Conservation (phyloP, 2,888 invertebrate genomes). For the Muscina levida region DNA sequence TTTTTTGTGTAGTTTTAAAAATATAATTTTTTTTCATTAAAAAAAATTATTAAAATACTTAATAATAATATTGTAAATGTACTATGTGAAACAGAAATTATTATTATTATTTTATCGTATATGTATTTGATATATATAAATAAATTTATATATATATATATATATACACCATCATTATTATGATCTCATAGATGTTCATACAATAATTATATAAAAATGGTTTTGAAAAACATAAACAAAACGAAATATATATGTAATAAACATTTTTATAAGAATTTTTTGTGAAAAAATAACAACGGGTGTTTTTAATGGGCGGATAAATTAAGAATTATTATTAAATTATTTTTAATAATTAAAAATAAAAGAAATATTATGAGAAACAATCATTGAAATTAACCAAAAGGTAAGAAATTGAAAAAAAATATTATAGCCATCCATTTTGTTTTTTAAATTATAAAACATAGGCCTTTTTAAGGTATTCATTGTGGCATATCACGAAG, state of each 20-base stretch:
- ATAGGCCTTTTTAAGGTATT: too few species aligned
- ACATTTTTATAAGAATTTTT: slow-evolving; percentile 26
- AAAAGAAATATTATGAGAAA: too few species aligned
- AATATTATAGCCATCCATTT: too few species aligned
- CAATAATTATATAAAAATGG: slow-evolving; percentile 69
- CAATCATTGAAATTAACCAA: too few species aligned
- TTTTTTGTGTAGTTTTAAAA: slow-evolving; percentile 33
- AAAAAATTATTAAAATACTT: slow-evolving; percentile 25
- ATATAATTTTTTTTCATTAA: slow-evolving; percentile 17
- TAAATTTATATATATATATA: slow-evolving; percentile 56
- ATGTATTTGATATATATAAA: slow-evolving; percentile 31
- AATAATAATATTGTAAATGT: neutral
- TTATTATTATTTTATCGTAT: slow-evolving; percentile 41
- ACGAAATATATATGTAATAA: slow-evolving; percentile 51
- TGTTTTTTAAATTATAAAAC: too few species aligned
- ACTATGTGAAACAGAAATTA: slow-evolving; percentile 10
- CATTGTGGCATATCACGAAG: too few species aligned
- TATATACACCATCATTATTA: slow-evolving; percentile 69
- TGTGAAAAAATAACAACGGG: slow-evolving; percentile 21
- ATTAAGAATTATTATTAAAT: too few species aligned
- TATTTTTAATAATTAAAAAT: too few species aligned
- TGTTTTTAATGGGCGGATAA: too few species aligned
- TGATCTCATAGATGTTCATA: slow-evolving; percentile 80
- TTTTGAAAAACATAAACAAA: too few species aligned
- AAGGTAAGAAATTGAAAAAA: too few species aligned